Evolutionary conservation across 2,113 vertebrate species (phyloP), one percentile per base, ranked within the genome.

Genomic region (Lasiurus cinereus): DNA sequence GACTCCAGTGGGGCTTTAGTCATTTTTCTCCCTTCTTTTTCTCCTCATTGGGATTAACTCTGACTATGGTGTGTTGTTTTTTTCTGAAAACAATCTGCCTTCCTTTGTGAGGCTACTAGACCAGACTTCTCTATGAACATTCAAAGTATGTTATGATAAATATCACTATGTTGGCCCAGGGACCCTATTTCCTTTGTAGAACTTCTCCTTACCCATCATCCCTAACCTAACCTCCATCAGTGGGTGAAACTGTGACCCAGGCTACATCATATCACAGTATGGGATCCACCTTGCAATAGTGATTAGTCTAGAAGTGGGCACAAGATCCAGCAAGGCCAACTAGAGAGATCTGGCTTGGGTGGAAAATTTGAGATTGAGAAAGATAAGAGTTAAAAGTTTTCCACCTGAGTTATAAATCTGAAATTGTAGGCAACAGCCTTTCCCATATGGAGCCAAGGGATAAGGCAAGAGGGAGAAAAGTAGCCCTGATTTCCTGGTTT

Each of bases 101-200:
- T 95, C 79, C n/a, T 91, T 83, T 54, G 56, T 74, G 62, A 83
- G 21, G 29, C 59, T 76, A 48, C n/a, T 43, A 33, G 74, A 76
- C 72, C 9, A 78, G 50, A 74, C 18, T 27, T 92, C 59, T 79
- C 80, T 83, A 33, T 43, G 70, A 90, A 64, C 33, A 74, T 74
- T 56, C 59, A 80, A 59, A 72, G 18, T 5, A 13, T 46, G 52
- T n/a, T 66, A n/a, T 27, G 24, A 24, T 31, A 24, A 74, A 13
- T 14, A 59, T 50, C 6, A 6, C 50, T 31, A 19, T 31, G 13
- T 73, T 66, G 52, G 73, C n/a, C 72, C 29, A 24, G 59, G 24
- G 69, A 66, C 11, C 46, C 14, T 31, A 56, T 73, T 85, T 95
- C 43, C 70, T 85, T 69, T 89, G 48, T 36, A 4, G 64, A 83